These are phyloP conservation scores for Eulacestoma nigropectus DNA, from an alignment of 2,113 vertebrate species.

Conservation along the genomic window DNA sequence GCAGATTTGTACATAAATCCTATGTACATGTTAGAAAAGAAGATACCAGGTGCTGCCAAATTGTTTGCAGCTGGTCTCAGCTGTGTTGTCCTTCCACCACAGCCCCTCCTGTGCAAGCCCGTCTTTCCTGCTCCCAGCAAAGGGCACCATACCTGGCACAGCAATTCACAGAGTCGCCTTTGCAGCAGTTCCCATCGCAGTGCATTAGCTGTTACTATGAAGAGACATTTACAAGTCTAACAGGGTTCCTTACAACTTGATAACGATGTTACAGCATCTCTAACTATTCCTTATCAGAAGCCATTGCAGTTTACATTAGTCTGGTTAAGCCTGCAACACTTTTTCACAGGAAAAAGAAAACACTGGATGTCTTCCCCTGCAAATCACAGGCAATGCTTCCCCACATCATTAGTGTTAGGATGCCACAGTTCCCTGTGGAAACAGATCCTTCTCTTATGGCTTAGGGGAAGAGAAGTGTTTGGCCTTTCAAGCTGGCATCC, in stretches of 20 bases:
- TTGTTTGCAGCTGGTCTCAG: not conserved
- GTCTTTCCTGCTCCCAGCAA: not conserved
- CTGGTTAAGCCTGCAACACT: not conserved
- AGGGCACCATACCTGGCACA: constrained; percentile 53
- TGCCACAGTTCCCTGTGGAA: not conserved
- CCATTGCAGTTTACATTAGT: too few species aligned
- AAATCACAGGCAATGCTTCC: fast-evolving
- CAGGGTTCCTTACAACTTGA: not conserved
- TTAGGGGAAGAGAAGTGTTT: not conserved
- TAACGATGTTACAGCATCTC: not conserved
- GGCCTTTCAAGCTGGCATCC: not conserved
- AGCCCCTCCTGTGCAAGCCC: not conserved
- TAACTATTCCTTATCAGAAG: not conserved
- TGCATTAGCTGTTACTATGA: not conserved
- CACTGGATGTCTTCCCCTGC: not conserved
- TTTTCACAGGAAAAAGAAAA: not conserved
- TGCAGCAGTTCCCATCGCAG: constrained; percentile 44
- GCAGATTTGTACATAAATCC: not conserved
- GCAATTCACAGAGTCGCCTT: constrained; percentile 9
- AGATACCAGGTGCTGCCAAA: not conserved
- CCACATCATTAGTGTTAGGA: not conserved
- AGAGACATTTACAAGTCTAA: not conserved
- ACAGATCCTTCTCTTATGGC: not conserved
- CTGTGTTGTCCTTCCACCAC: not conserved
- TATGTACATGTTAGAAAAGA: fast-evolving